Conservation (phyloP, 2,113 vertebrate species). For the Clarias magur region DNA sequence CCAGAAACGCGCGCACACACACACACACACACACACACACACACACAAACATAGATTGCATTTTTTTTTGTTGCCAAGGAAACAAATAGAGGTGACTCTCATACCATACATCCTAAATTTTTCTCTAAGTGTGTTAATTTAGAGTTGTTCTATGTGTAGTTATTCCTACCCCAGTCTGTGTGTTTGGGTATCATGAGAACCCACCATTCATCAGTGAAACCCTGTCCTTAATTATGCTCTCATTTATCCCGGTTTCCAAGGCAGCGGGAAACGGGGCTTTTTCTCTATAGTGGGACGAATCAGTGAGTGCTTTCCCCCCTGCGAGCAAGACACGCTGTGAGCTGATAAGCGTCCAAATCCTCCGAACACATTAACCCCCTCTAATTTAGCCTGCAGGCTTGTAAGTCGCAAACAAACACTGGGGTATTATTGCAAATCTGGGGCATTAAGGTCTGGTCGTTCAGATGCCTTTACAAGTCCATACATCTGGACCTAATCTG, state of each 20-base stretch:
- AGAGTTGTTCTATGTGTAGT: neutral
- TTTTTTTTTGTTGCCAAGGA: conserved; percentile 56
- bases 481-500: conserved; percentile 42
- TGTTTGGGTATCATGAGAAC: conserved; percentile 21
- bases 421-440: conserved; percentile 49
- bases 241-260: conserved; percentile 53
- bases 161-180: neutral
- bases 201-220: conserved; percentile 8
- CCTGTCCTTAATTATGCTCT: conserved; percentile 32
- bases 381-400: conserved; percentile 48
- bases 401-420: conserved; percentile 48
- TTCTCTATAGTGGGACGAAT: conserved; percentile 46
- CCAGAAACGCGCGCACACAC: conserved; percentile 27
- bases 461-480: conserved; percentile 45
- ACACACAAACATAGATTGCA: conserved; percentile 33
- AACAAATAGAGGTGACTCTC: conserved; percentile 56
- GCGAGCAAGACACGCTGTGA: conserved; percentile 28
- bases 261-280: conserved; percentile 47
- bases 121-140: neutral
- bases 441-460: conserved; percentile 38
- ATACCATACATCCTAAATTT: conserved; percentile 31
- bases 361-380: conserved; percentile 23
- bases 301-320: conserved; percentile 45
- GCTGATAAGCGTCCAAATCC: conserved; percentile 53
- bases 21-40: conserved; percentile 25